Evolutionary conservation across 2,113 vertebrate species (phyloP).

Genomic region (Psittacula cyanocephala): DNA sequence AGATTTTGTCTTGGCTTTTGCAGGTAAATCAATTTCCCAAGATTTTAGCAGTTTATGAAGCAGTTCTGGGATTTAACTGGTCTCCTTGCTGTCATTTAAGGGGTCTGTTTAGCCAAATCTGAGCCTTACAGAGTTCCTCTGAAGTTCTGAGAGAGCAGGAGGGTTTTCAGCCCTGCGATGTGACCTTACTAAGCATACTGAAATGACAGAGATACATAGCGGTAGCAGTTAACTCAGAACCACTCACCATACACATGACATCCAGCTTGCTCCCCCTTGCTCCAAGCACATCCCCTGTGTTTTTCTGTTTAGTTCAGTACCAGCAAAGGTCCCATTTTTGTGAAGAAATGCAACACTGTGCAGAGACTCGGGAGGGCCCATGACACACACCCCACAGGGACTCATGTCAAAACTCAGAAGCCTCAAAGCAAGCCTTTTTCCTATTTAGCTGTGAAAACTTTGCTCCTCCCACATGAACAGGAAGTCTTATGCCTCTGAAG

Average conservation of each 20-base stretch:
- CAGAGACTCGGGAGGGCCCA: background rate
- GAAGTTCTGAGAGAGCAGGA: background rate
- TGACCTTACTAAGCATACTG: background rate
- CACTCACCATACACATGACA: rapidly evolving
- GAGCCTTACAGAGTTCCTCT: background rate
- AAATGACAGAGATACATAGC: background rate
- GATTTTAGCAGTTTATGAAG: background rate
- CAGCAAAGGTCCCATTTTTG: background rate
- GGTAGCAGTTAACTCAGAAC: background rate
- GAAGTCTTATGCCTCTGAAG: background rate
- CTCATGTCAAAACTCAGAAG: background rate
- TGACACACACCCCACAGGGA: background rate
- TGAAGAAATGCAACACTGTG: background rate
- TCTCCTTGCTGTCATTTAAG: background rate
- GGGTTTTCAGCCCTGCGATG: background rate
- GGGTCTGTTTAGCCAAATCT: background rate
- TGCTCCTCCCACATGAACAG: background rate
- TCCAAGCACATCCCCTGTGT: rapidly evolving
- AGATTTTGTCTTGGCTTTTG: background rate
- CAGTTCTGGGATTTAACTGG: rapidly evolving
- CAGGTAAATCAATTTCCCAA: background rate
- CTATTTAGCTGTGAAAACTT: background rate
- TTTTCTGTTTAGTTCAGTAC: background rate
- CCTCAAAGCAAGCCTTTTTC: background rate
- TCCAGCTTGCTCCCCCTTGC: background rate